Conservation (phyloP, 2,113 vertebrate species). For the Thalassoma bifasciatum region DNA sequence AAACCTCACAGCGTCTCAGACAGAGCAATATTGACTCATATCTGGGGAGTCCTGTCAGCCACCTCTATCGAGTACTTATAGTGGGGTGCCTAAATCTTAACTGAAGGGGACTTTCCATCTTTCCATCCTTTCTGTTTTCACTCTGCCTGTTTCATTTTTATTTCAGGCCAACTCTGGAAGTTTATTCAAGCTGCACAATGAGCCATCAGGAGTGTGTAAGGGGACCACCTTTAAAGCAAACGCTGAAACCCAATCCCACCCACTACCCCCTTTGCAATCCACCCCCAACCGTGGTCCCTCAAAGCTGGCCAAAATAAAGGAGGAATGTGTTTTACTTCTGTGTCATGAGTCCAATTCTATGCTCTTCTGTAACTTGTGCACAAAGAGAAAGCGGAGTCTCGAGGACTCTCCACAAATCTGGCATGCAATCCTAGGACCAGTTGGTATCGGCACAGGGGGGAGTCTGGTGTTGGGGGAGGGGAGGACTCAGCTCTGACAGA, state of each 20-base stretch:
- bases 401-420: constrained; percentile 63
- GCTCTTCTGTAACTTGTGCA: constrained; percentile 66
- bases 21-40: constrained; percentile 60
- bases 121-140: constrained; percentile 51
- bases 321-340: constrained; percentile 53
- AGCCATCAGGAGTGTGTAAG: constrained; percentile 34
- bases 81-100: constrained; percentile 39
- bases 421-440: constrained; percentile 71
- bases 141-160: constrained; percentile 63
- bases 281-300: constrained; percentile 25
- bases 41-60: constrained; percentile 68
- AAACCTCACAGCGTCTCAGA: constrained; percentile 38
- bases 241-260: constrained; percentile 62
- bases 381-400: constrained; percentile 53
- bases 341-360: constrained; percentile 44
- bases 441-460: constrained; percentile 62
- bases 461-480: constrained; percentile 42
- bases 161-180: constrained; percentile 66
- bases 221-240: constrained; percentile 69
- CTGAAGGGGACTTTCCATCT: constrained; percentile 39
- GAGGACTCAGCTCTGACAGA: constrained; percentile 58
- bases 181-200: constrained; percentile 62
- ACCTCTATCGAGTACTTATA: constrained; percentile 31
- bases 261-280: constrained; percentile 21
- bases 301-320: constrained; percentile 22